Percentiles rank a stretch among this genome's conserved stretches.
Conservation (phyloP, 1,140 invertebrate genomes). For the Halesus radiatus region DNA sequence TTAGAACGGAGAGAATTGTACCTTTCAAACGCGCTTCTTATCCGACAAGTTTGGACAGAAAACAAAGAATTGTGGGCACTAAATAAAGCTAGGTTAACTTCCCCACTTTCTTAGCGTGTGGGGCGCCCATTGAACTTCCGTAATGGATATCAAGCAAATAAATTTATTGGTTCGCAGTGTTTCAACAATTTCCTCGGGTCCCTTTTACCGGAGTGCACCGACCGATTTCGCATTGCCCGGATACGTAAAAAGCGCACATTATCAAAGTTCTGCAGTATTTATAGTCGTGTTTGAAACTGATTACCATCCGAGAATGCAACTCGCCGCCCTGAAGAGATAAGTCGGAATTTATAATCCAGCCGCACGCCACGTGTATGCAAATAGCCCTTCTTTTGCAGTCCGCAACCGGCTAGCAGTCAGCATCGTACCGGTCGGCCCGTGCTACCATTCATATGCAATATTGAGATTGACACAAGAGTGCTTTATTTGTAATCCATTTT, state of each 20-base stretch:
- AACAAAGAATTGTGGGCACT: no score
- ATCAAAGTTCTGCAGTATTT: constrained; percentile 25
- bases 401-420: not conserved
- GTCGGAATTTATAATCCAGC: constrained; percentile 50
- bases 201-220: not conserved
- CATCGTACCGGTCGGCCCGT: no score
- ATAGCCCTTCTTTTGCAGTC: constrained; percentile 40
- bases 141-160: not conserved
- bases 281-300: constrained; percentile 45
- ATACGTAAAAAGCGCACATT: constrained; percentile 25
- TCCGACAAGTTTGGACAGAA: no score
- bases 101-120: not conserved
- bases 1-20: no score
- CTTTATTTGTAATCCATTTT: no score
- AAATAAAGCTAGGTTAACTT: not conserved
- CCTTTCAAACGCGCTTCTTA: no score
- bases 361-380: constrained; percentile 51
- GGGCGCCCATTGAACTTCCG: not conserved
- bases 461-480: constrained; percentile 31
- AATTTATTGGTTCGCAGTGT: constrained; percentile 18
- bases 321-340: constrained; percentile 45
- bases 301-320: constrained; percentile 50
- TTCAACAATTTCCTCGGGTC: constrained; percentile 17
- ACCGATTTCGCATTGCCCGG: constrained; percentile 15
- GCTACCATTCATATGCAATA: not conserved